Evolutionary conservation across 2,113 vertebrate species (phyloP).

Genomic region (Anseranas semipalmata): DNA sequence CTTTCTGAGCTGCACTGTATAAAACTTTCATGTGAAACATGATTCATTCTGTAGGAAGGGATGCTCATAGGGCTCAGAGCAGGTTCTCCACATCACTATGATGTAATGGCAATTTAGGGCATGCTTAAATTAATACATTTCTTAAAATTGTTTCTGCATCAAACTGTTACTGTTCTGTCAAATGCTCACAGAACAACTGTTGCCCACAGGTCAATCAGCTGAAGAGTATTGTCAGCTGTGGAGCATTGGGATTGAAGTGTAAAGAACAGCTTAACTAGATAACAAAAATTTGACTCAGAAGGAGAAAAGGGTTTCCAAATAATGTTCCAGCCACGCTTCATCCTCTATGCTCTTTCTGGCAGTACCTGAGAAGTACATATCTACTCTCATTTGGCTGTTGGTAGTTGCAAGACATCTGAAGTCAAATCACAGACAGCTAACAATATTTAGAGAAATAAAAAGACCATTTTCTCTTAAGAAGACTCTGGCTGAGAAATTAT

Average conservation of each 20-base stretch:
- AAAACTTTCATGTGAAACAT: not conserved
- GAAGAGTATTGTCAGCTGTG: not conserved
- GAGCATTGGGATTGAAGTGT: not conserved
- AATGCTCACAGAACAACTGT: not conserved
- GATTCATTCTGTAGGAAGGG: not conserved
- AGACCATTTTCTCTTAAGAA: not conserved
- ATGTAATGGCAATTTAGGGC: not conserved
- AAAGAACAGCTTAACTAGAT: not conserved
- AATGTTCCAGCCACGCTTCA: not conserved
- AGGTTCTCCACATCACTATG: not conserved
- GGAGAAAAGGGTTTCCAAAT: not conserved
- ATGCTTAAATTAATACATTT: not conserved
- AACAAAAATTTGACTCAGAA: not conserved
- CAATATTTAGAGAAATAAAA: not conserved
- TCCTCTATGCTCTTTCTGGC: not conserved
- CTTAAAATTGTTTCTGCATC: not conserved
- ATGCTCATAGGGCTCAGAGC: fast-evolving
- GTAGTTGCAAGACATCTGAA: not conserved
- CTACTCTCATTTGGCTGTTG: not conserved
- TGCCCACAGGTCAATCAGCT: not conserved
- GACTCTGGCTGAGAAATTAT: not conserved
- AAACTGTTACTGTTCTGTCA: not conserved
- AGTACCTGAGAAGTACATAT: not conserved
- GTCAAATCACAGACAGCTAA: not conserved
- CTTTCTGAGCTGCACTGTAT: not conserved